A percentile compares a stretch with the other conserved stretches of the same genome.
phyloP scores from a whole-genome alignment of 2,888 invertebrate species.

The Lysandra bellargus region DNA sequence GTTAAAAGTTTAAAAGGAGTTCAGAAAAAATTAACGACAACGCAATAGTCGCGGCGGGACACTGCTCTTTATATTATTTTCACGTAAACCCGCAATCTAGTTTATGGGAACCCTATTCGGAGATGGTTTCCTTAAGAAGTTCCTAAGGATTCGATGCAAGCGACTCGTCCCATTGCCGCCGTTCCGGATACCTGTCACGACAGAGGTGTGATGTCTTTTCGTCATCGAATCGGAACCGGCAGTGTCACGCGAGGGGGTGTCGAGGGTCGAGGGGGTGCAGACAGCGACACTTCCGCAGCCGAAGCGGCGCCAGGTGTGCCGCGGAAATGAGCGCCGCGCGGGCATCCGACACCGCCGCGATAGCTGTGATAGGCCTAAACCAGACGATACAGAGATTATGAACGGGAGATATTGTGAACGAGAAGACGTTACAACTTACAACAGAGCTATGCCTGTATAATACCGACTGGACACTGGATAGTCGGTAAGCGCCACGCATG shows the following conservation, averaged over 20 bases:
- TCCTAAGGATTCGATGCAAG: neutral
- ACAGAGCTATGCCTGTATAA: too few relatives aligned
- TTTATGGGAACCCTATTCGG: too few relatives aligned
- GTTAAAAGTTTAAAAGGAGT: neutral
- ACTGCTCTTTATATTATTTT: neutral
- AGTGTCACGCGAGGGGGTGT: neutral
- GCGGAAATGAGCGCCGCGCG: conserved; percentile 22
- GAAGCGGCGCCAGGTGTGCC: conserved; percentile 22
- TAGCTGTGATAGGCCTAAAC: neutral
- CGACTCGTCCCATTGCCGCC: neutral
- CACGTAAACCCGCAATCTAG: neutral
- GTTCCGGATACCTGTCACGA: neutral
- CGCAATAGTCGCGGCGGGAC: neutral
- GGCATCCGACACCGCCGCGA: neutral
- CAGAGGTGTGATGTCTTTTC: conserved; percentile 2
- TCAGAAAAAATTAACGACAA: neutral
- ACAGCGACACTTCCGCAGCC: conserved; percentile 38
- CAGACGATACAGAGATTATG: neutral
- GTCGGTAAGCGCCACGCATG: too few relatives aligned
- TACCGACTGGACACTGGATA: too few relatives aligned
- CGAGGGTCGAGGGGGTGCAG: conserved; percentile 32
- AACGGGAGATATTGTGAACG: neutral
- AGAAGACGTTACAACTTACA: neutral
- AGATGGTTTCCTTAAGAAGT: too few relatives aligned
- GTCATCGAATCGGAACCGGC: conserved; percentile 36